Evolutionary conservation across 2,888 invertebrate genomes (phyloP), one percentile per base, ranked within the genome.

Genomic region (Dasypogon diadema): DNA sequence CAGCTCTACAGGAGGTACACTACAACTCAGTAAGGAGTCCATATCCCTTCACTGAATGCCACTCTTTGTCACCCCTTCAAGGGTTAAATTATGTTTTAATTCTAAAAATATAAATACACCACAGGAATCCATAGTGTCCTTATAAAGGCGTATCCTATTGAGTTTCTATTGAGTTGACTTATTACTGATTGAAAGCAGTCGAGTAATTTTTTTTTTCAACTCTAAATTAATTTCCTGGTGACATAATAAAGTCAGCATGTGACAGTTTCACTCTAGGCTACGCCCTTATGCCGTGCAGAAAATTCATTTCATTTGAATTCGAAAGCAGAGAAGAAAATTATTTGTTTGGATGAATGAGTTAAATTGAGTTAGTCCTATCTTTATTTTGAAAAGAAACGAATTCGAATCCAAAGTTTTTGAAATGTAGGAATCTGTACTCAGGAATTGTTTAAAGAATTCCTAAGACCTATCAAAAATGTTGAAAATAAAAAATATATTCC

Each of bases 81-180:
- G 37, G 55, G 51, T n/a, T 58, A 77, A 75, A 77, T 77, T 77
- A 72, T 75, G 56, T 75, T 75, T 77, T 77, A 77, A 77, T 77
- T 75, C 77, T 60, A 70, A 70, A 77, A 77, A 77, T 75, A 77
- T 77, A 77, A 77, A 77, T 77, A 77, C 77, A 55, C 75, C 54
- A 48, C 75, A 63, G 77, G 77, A 14, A 24, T 46, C 14, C 65
- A 60, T 37, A 48, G 63, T 56, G 73, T 26, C 26, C 24, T 18
- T 4, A 54, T 24, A 54, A 70, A 51, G 30, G 26, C 26, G 5
- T 70, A 18, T 30, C 18, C 26, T 34, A 30, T 30, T 34, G n/a
- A 54, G 34, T 30, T 54, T 70, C 54, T 21, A 70, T 70, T 70
- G 70, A 70, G 54, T 70, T 70, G 30, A 70, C 70, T 70, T 70